Conservation (phyloP, 2,797 vertebrate genomes). For the Tauraco hartlaubi region DNA sequence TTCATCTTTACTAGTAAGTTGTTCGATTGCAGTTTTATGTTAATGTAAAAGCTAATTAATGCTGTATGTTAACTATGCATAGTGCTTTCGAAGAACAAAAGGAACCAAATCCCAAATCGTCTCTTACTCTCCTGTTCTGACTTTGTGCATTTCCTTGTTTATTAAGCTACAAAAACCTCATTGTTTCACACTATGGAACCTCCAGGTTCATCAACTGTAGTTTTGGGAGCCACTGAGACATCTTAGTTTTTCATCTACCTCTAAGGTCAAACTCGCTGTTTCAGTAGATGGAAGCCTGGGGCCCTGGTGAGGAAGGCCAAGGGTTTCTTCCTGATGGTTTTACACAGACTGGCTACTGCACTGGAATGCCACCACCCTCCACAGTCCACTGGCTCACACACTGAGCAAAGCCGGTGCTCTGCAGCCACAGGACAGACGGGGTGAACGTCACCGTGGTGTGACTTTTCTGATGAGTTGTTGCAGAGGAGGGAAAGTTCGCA, state of each 20-base stretch:
- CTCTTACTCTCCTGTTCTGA: background rate
- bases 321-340: background rate
- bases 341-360: background rate
- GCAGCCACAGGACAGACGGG: background rate
- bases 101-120: background rate
- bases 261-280: background rate
- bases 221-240: background rate
- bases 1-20: background rate
- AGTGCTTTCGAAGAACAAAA: slow-evolving; percentile 18
- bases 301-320: background rate
- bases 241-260: background rate
- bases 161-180: background rate
- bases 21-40: background rate
- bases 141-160: background rate
- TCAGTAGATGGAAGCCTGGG: background rate
- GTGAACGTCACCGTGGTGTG: background rate
- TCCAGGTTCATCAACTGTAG: background rate
- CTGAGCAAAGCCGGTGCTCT: background rate
- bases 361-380: background rate
- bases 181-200: background rate
- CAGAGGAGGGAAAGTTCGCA: background rate
- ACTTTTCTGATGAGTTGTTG: background rate
- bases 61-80: background rate
- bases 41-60: slow-evolving; percentile 26
- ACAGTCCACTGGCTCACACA: background rate